phyloP scores from a whole-genome alignment of 2,113 vertebrate genomes.

The Ceyx cyanopectus region DNA sequence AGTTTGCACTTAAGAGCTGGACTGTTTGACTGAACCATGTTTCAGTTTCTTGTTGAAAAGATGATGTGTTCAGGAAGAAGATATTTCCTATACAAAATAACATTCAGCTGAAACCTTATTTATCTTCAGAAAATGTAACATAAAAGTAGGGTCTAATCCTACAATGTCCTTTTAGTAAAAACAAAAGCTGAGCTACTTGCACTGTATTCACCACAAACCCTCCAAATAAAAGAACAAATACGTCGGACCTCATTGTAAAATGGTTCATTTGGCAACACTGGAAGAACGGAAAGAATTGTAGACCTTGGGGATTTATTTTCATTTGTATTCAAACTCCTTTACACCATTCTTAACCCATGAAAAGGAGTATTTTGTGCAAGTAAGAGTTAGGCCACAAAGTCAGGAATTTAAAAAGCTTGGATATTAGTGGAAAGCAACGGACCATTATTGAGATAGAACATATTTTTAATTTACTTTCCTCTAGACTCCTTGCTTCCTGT shows the following conservation, averaged over 20 bases:
- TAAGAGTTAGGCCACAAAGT: background rate
- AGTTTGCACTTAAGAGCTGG: background rate
- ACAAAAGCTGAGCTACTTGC: background rate
- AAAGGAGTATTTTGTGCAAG: slow-evolving; percentile 14
- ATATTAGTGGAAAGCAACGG: background rate
- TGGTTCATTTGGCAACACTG: slow-evolving; percentile 26
- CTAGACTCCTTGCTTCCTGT: background rate
- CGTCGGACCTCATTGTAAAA: background rate
- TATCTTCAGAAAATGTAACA: background rate
- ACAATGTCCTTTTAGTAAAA: background rate
- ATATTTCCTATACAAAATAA: background rate
- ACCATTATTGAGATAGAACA: background rate
- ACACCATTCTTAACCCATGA: background rate
- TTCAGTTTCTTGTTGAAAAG: background rate
- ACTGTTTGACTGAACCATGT: rapidly evolving
- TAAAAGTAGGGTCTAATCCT: background rate
- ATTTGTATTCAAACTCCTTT: slow-evolving; percentile 11
- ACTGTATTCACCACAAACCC: background rate
- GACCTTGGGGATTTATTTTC: slow-evolving; percentile 28
- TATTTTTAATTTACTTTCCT: background rate
- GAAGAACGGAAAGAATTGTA: background rate
- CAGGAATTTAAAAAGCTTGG: background rate
- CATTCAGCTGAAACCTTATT: background rate
- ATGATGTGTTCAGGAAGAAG: background rate
- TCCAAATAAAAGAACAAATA: background rate